Evolutionary conservation across 2,113 vertebrate genomes (phyloP).

Genomic region (Chaenocephalus aceratus): DNA sequence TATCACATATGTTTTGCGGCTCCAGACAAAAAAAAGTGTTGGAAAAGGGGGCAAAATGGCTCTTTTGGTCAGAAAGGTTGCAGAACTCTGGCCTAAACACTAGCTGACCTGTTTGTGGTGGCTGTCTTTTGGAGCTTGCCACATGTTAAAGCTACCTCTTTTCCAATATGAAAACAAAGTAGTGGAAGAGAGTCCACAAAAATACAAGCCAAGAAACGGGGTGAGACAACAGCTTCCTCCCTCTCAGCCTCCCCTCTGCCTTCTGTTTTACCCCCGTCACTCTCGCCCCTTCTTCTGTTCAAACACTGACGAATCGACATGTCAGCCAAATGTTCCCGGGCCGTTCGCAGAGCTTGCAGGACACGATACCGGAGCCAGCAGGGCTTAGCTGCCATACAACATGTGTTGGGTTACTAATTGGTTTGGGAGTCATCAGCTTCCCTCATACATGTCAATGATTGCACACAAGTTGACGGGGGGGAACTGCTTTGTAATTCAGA

Average conservation of each 20-base stretch:
- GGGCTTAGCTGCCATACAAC: slow-evolving; percentile 35
- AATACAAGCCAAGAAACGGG: neutral
- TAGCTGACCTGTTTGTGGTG: neutral
- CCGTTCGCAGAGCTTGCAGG: slow-evolving; percentile 44
- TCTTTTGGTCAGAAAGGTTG: too few relatives aligned
- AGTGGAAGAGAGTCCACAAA: neutral
- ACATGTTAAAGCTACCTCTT: too few relatives aligned
- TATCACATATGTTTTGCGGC: too few relatives aligned
- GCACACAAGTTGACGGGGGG: slow-evolving; percentile 2
- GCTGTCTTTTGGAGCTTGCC: neutral
- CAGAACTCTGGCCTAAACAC: neutral
- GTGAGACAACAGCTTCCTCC: neutral
- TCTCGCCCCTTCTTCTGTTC: slow-evolving; percentile 9
- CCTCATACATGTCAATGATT: slow-evolving; percentile 28
- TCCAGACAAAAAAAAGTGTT: too few relatives aligned
- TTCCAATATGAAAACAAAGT: too few relatives aligned
- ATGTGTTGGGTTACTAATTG: slow-evolving; percentile 34
- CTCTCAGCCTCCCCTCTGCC: neutral
- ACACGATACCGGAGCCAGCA: slow-evolving; percentile 24
- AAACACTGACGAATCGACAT: slow-evolving; percentile 30
- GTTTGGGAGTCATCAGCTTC: slow-evolving; percentile 19
- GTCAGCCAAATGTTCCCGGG: slow-evolving; percentile 35
- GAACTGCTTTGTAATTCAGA: slow-evolving; percentile 20
- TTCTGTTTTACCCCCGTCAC: neutral
- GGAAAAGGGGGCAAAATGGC: too few relatives aligned